Conservation (phyloP, 2,797 vertebrate genomes). For the Mallotus villosus region DNA sequence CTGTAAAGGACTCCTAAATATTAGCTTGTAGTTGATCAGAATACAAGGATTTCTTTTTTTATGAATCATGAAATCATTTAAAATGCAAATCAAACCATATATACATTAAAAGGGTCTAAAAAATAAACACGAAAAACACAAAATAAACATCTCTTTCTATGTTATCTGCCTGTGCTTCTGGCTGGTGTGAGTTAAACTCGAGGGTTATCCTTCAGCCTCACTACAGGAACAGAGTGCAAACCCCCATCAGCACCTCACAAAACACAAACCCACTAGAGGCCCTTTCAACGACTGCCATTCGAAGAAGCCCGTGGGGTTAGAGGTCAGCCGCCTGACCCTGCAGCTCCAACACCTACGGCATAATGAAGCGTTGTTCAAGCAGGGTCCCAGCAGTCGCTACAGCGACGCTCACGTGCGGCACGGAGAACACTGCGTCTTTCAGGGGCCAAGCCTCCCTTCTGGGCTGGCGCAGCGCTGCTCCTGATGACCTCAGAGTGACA, state of each 20-base stretch:
- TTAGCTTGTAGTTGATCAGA: constrained; percentile 61
- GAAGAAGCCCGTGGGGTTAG: constrained; percentile 31
- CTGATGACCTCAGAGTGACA: neutral
- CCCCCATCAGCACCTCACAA: constrained; percentile 8
- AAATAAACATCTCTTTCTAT: constrained; percentile 59
- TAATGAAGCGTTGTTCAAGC: neutral
- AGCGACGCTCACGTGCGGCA: neutral
- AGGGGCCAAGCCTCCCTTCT: neutral
- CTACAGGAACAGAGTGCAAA: constrained; percentile 38
- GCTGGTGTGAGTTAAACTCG: constrained; percentile 35
- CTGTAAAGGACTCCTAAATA: constrained; percentile 50
- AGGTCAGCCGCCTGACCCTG: neutral
- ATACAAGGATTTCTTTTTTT: constrained; percentile 49
- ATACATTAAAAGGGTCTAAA: constrained; percentile 47
- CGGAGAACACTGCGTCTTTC: neutral
- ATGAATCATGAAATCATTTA: constrained; percentile 45
- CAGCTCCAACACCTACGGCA: constrained; percentile 15
- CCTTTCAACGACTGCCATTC: constrained; percentile 24
- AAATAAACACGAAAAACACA: constrained; percentile 58
- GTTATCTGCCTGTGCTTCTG: constrained; percentile 54
- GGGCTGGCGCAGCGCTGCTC: neutral
- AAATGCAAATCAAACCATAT: constrained; percentile 57
- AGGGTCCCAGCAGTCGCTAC: neutral
- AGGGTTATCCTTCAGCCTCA: constrained; percentile 39
- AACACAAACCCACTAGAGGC: constrained; percentile 25